Evolutionary conservation across 2,888 invertebrate genomes (phyloP).

Genomic region (Aphidius colemani): DNA sequence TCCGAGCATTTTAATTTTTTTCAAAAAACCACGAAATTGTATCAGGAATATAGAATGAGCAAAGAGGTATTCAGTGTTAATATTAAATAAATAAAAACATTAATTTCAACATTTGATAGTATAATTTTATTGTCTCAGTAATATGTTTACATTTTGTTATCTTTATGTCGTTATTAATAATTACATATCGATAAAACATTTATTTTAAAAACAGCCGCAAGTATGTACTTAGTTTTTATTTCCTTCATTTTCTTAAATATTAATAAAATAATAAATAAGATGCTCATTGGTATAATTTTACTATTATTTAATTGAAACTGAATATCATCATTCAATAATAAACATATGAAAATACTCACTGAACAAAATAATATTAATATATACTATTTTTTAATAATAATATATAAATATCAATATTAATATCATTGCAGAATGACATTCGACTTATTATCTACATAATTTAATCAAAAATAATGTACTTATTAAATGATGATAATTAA

Average conservation of each 20-base stretch:
- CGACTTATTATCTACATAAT: conserved; percentile 10
- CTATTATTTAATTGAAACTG: conserved; percentile 29
- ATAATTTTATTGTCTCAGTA: conserved; percentile 59
- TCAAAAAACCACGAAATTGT: too few relatives aligned
- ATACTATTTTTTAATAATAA: conserved; percentile 1
- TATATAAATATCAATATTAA: conserved; percentile 9
- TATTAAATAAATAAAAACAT: background rate
- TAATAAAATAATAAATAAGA: conserved; percentile 38
- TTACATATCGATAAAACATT: conserved; percentile 22
- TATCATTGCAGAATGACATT: conserved; percentile 17
- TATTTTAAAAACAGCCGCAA: conserved; percentile 9
- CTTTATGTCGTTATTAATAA: conserved; percentile 20
- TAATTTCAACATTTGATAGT: conserved; percentile 46
- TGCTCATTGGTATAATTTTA: conserved; percentile 20
- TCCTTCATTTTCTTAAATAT: conserved; percentile 7
- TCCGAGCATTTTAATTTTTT: too few relatives aligned
- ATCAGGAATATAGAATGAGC: too few relatives aligned
- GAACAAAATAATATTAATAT: conserved; percentile 6
- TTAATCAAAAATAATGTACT: background rate
- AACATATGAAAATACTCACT: background rate
- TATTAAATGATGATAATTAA: conserved; percentile 1
- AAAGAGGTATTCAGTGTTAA: too few relatives aligned
- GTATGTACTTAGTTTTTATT: background rate
- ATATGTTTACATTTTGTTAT: conserved; percentile 42
- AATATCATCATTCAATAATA: background rate